Evolutionary conservation across 2,797 vertebrate genomes (phyloP).

Genomic region (Pelodytes ibericus): DNA sequence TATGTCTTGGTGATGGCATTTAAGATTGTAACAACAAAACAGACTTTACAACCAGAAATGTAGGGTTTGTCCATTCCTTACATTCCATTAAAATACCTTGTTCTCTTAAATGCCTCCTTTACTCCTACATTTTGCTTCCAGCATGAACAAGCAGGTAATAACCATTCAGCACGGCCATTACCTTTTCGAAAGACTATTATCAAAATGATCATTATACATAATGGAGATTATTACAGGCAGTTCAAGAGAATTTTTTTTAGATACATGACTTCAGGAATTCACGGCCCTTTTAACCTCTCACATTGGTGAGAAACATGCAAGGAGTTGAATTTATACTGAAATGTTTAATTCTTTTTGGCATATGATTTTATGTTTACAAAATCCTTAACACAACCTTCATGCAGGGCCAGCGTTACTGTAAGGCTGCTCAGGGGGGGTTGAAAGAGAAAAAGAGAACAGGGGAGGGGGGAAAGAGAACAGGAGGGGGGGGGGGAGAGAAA

Average conservation of each 20-base stretch:
- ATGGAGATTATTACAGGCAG: conserved; percentile 84
- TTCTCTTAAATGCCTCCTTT: conserved; percentile 77
- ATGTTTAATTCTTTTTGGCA: conserved; percentile 15
- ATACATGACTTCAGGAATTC: conserved; percentile 78
- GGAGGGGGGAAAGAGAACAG: too few relatives aligned
- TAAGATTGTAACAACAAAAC: neutral
- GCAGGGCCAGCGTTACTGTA: too few relatives aligned
- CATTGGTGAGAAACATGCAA: conserved; percentile 65
- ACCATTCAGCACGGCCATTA: conserved; percentile 77
- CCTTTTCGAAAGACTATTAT: conserved; percentile 83
- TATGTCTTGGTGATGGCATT: neutral
- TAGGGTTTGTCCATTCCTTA: conserved; percentile 71
- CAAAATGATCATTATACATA: conserved; percentile 85
- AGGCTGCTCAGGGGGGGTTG: too few relatives aligned
- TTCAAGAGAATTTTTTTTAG: conserved; percentile 78
- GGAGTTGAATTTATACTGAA: conserved; percentile 56
- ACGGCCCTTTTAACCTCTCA: conserved; percentile 75
- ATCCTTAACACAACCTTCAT: too few relatives aligned
- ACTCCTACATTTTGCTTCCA: conserved; percentile 78
- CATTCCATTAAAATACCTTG: conserved; percentile 68
- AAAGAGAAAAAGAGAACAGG: too few relatives aligned
- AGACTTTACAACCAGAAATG: conserved; percentile 61
- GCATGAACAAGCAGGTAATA: conserved; percentile 81
- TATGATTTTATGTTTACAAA: conserved; percentile 10
- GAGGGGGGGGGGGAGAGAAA: too few relatives aligned